These are phyloP conservation scores for Ceratina australensis DNA, from an alignment of 1,140 invertebrate species.

Conservation along the genomic window DNA sequence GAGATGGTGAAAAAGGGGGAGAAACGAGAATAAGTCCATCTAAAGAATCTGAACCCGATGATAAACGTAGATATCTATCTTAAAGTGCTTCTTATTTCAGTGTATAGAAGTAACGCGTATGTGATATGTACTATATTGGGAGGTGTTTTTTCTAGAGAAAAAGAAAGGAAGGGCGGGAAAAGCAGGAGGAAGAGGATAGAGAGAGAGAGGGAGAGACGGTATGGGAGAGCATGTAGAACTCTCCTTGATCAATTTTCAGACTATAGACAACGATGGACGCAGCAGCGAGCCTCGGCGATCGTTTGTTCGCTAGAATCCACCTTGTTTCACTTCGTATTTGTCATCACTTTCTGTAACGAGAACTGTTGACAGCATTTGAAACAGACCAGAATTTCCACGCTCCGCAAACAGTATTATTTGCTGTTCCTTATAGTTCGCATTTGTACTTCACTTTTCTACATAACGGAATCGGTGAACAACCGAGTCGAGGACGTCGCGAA, in stretches of 20 bases:
- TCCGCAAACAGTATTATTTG: too few species aligned
- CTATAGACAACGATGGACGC: constrained; percentile 38
- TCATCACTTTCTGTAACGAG: constrained; percentile 2
- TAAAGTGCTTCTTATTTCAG: constrained; percentile 81
- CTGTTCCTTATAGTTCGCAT: neutral
- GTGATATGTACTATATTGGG: constrained; percentile 80
- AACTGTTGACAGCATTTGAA: constrained; percentile 15
- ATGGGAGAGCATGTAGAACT: neutral
- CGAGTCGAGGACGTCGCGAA: constrained; percentile 43
- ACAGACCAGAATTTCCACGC: too few species aligned
- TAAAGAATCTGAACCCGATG: constrained; percentile 73
- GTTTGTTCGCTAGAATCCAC: constrained; percentile 63
- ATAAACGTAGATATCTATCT: constrained; percentile 79
- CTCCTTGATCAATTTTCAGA: constrained; percentile 46
- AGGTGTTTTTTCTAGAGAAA: constrained; percentile 71
- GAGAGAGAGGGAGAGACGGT: neutral
- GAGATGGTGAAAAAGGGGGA: constrained; percentile 38
- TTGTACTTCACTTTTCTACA: neutral
- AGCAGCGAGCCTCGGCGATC: constrained; percentile 46
- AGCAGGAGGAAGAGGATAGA: neutral
- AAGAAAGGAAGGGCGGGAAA: constrained; percentile 46
- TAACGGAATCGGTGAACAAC: constrained; percentile 64
- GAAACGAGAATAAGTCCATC: constrained; percentile 72
- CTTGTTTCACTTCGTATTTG: neutral
- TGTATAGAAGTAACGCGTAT: constrained; percentile 80